Base-by-base conservation (phyloP, 1,140 invertebrate genomes). In the Drosophila elegans region DNA sequence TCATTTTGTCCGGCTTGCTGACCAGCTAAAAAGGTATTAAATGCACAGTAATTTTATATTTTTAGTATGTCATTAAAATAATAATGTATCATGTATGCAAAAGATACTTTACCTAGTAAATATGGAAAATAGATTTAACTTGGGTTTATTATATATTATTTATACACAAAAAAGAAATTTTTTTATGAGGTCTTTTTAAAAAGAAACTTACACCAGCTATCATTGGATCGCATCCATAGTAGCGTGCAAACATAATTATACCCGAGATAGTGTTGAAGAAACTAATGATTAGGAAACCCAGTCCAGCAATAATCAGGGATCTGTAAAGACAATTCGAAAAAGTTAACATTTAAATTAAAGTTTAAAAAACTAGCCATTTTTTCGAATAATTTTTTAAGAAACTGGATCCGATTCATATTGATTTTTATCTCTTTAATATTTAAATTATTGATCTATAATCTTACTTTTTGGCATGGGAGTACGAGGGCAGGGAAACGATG, bases 141-240 rank as follows among this genome's bases (percentile, higher is more conserved):
- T 21, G 16, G 1, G 1, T 21, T 21, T 21, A 21, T 21, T 21
- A 21, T 21, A 21, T n/a, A n/a, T n/a, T n/a, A n/a, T 21, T 21
- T 21, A 21, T 21, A 21, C 16, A 1, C 16, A 21, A 21, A 21
- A 21, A 21, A 21, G 1, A 21, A 21, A n/a, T n/a, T n/a, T n/a
- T n/a, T n/a, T n/a, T 32, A 6, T 32, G 29, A 32, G 29, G 6
- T 32, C 4, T 32, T 32, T 6, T 44, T n/a, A 45, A 11, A 3
- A n/a, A 7, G 0, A 4, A 38, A 78, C 88, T 92, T 89, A 94
- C 94, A 76, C 94, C 93, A 39, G 94, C 93, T 25, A 93, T 91
- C 29, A 97, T 90, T 0, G 96, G 96, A 93, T 97, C 96, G 84
- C 96, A 97, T 44, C 95, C 93, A 57, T 94, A 92, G 90, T 96